phyloP scores from a whole-genome alignment of 2,797 vertebrate genomes.

The Notamacropus eugenii region DNA sequence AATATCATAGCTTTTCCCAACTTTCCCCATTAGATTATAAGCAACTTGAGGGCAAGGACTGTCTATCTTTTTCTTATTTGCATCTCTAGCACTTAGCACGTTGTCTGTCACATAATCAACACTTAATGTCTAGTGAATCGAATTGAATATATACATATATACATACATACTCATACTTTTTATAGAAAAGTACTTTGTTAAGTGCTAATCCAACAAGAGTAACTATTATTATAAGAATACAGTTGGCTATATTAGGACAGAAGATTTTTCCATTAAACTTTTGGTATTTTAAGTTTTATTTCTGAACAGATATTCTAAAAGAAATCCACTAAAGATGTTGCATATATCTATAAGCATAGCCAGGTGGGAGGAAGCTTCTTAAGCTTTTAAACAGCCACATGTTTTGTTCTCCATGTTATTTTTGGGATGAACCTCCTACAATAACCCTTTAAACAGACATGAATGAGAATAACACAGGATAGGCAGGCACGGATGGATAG shows the following conservation, averaged over 20 bases:
- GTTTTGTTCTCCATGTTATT: neutral
- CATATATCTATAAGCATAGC: neutral
- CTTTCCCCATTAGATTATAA: too few relatives aligned
- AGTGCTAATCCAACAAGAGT: neutral
- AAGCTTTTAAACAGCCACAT: neutral
- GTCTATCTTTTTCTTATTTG: neutral
- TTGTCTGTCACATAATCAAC: neutral
- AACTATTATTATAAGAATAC: neutral
- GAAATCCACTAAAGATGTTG: neutral
- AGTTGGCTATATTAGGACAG: neutral
- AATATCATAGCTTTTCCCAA: neutral
- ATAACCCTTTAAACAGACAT: neutral
- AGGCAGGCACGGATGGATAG: neutral
- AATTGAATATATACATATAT: neutral
- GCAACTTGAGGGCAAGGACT: too few relatives aligned
- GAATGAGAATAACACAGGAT: neutral
- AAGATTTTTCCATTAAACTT: neutral
- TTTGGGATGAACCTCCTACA: neutral
- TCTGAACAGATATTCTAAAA: neutral
- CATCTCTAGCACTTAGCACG: neutral
- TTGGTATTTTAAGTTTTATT: neutral
- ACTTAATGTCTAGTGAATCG: neutral
- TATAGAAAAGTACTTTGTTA: neutral
- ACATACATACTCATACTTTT: neutral
- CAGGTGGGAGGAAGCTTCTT: neutral